Conservation (phyloP, 2,797 vertebrate genomes). For the Sternotherus odoratus region DNA sequence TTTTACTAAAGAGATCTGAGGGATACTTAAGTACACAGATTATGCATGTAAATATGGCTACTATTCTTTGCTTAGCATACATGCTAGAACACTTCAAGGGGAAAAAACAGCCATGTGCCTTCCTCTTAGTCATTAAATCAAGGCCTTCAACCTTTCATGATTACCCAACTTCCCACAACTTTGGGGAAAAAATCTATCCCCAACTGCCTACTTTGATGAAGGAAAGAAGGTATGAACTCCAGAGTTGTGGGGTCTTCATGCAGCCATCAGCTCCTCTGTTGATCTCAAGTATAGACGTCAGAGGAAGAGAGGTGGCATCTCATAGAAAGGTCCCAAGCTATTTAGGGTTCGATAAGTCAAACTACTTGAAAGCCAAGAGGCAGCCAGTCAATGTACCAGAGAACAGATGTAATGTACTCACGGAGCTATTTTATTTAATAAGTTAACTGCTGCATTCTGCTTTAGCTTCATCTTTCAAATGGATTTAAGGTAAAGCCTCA, state of each 20-base stretch:
- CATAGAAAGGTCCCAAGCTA: not conserved
- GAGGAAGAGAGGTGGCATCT: accelerated
- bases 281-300: not conserved
- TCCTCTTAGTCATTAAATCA: not conserved
- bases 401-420: not conserved
- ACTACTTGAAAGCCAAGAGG: not conserved
- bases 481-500: not conserved
- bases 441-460: not conserved
- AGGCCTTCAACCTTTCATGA: not conserved
- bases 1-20: not conserved
- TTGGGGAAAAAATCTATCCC: not conserved
- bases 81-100: not conserved
- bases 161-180: not conserved
- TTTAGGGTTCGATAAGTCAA: not conserved
- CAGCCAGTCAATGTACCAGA: no score
- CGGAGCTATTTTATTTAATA: not conserved
- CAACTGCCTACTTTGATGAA: not conserved
- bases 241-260: not conserved
- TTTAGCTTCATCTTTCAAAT: not conserved
- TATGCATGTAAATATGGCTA: not conserved
- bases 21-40: not conserved
- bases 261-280: not conserved
- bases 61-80: accelerated
- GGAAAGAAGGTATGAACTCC: not conserved
- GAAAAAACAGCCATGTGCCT: not conserved